These are phyloP conservation scores for Phymanthus crucifer DNA, from an alignment of 92 coral and sea anemone species.

Conservation along the genomic window DNA sequence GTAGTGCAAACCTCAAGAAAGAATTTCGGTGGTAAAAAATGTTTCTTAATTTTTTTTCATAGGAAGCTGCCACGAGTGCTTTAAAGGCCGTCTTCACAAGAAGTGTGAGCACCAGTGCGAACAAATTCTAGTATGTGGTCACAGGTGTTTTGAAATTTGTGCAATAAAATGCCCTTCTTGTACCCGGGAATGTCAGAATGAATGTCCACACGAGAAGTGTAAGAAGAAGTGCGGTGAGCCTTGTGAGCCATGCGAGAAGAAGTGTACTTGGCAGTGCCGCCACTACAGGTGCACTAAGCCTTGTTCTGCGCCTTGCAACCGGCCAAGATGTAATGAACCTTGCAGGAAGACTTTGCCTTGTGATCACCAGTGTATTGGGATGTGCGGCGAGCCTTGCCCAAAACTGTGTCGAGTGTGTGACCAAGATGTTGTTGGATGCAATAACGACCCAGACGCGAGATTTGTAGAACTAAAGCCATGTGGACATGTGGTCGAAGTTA, in stretches of 20 bases:
- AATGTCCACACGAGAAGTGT: constrained; percentile 85
- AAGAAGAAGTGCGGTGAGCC: constrained; percentile 74
- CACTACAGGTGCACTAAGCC: constrained; percentile 64
- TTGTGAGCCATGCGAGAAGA: constrained; percentile 68
- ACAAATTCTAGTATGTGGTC: constrained; percentile 83
- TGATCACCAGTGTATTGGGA: constrained; percentile 82
- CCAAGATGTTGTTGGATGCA: constrained; percentile 73
- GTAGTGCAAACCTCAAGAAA: no score
- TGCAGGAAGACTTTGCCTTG: constrained; percentile 61
- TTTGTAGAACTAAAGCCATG: constrained; percentile 86
- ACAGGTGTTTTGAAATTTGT: constrained; percentile 71
- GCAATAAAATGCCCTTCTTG: constrained; percentile 95
- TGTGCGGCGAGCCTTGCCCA: constrained; percentile 96
- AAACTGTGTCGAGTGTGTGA: constrained; percentile 81
- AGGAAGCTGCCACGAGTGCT: constrained; percentile 81
- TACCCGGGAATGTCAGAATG: constrained; percentile 58
- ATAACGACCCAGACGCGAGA: constrained; percentile 77
- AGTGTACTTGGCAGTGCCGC: constrained; percentile 70
- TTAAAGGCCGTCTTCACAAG: constrained; percentile 76
- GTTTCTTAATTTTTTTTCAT: background rate
- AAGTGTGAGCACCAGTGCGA: constrained; percentile 69
- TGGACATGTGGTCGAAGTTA: constrained; percentile 83
- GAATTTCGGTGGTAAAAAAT: no score
- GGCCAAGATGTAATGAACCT: constrained; percentile 69
- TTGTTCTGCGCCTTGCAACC: constrained; percentile 78